Conservation (phyloP, 2,888 invertebrate species). For the Acanthococcus lagerstroemiae region DNA sequence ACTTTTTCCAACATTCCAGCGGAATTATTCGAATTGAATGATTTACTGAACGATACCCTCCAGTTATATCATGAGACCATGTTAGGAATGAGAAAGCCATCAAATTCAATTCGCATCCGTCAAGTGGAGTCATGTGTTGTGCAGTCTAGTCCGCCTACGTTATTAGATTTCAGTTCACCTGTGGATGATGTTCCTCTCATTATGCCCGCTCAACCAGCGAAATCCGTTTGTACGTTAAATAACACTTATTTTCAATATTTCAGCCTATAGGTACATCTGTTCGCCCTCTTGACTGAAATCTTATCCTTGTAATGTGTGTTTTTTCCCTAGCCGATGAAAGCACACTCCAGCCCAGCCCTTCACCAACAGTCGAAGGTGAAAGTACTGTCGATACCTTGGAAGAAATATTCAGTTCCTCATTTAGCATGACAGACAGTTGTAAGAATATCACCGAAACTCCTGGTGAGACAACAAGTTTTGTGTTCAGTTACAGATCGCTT, state of each 20-base stretch:
- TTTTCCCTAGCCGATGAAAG: too few species aligned
- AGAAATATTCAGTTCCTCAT: constrained; percentile 46
- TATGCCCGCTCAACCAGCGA: not conserved
- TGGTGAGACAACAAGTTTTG: not conserved
- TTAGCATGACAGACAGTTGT: not conserved
- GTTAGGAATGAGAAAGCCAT: not conserved
- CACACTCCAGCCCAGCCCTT: too few species aligned
- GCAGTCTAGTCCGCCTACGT: constrained; percentile 23
- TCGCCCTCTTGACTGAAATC: too few species aligned
- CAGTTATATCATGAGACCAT: constrained; percentile 15
- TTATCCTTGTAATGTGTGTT: too few species aligned
- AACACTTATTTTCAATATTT: too few species aligned
- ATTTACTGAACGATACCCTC: constrained; percentile 24
- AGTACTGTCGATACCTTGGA: constrained; percentile 46
- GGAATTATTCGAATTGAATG: constrained; percentile 18
- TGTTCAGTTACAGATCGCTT: too few species aligned
- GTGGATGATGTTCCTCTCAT: constrained; percentile 38
- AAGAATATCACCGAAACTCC: not conserved
- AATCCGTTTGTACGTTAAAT: too few species aligned
- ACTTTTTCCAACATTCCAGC: not conserved
- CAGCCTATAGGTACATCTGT: not conserved
- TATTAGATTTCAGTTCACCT: constrained; percentile 46
- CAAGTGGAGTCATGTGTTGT: not conserved
- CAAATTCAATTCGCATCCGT: not conserved
- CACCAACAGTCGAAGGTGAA: constrained; percentile 22